Evolutionary conservation across 2,888 invertebrate genomes (phyloP).

Genomic region (Neoaliturus tenellus): DNA sequence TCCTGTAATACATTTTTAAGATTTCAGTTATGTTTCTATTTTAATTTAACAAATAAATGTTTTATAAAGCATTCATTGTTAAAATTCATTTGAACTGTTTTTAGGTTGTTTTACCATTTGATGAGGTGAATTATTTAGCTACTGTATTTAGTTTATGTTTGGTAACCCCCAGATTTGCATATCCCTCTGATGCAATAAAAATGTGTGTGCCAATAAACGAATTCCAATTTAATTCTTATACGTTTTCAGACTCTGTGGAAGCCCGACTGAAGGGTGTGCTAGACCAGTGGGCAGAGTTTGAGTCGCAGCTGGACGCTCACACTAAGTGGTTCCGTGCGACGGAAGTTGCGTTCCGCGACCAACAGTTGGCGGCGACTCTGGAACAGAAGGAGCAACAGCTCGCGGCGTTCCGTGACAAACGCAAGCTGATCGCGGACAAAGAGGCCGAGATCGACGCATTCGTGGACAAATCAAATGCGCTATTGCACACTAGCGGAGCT

Average conservation of each 20-base stretch:
- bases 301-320: conserved; percentile 85
- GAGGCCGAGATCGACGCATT: conserved; percentile 93
- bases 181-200: no score
- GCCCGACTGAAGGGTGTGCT: conserved; percentile 84
- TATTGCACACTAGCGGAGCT: conserved; percentile 89
- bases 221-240: no score
- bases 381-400: conserved; percentile 84
- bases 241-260: conserved; percentile 77
- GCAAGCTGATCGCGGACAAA: conserved; percentile 85
- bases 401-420: conserved; percentile 82
- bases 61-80: no score
- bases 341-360: conserved; percentile 91
- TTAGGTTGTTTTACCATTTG: no score
- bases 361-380: conserved; percentile 86
- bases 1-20: no score
- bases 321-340: conserved; percentile 91
- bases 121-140: no score
- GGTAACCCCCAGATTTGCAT: no score
- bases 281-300: conserved; percentile 92
- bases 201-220: no score
- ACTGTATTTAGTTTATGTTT: no score
- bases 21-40: no score
- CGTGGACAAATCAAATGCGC: conserved; percentile 90
- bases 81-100: no score
- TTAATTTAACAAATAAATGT: no score